Evolutionary conservation across 2,113 vertebrate species (phyloP).

Genomic region (Puntigrus tetrazona): DNA sequence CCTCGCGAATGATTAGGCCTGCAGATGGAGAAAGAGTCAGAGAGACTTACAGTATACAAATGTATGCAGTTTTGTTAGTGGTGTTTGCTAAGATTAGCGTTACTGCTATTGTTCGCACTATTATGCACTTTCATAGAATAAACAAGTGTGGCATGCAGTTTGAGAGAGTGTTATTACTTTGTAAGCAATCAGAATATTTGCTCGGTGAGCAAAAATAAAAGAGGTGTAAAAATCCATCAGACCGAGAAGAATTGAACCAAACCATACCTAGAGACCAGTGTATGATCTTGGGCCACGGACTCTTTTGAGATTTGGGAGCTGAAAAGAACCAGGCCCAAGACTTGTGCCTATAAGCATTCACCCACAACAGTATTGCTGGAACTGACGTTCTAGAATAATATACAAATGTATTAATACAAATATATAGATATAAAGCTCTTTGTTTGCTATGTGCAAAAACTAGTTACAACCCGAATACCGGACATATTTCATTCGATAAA

Average conservation of each 20-base stretch:
- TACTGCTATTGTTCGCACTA: background rate
- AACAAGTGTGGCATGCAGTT: background rate
- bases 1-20: conserved; percentile 19
- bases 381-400: too few relatives aligned
- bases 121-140: background rate
- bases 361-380: background rate
- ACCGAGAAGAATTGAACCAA: background rate
- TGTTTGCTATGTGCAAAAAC: background rate
- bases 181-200: background rate
- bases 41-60: conserved; percentile 37
- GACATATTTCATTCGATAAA: too few relatives aligned
- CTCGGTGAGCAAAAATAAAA: background rate
- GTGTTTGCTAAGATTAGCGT: background rate
- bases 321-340: too few relatives aligned
- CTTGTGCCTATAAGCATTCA: background rate
- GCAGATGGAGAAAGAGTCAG: conserved; percentile 32
- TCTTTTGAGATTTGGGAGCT: background rate
- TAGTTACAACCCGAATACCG: too few relatives aligned
- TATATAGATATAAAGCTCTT: background rate
- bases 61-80: background rate
- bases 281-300: background rate
- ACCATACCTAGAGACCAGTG: background rate
- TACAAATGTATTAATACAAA: too few relatives aligned
- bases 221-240: background rate
- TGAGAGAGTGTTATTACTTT: background rate